Evolutionary conservation across 92 coral and sea anemone genomes (phyloP), one percentile per base, ranked within the genome.

Genomic region (Parazoanthus swiftii): DNA sequence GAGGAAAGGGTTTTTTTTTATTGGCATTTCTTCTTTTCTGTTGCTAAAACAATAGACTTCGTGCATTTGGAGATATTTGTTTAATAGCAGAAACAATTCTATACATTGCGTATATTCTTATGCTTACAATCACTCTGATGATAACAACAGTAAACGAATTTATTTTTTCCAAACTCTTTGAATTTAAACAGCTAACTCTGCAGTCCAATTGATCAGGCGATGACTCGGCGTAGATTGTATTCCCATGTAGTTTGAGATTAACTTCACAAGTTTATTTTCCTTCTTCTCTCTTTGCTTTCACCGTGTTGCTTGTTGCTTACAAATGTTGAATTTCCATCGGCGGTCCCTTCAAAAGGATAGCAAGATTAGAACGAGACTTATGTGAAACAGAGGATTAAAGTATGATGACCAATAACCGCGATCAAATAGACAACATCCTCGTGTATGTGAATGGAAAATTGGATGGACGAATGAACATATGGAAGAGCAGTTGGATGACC

Each of bases 251-350:
- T 11, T 20, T 23, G 70, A 63, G 70, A 33, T 29, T 21, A 33
- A 3, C 10, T 77, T 44, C 37, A 77, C 8, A 38, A 23, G 16
- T 8, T 77, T 77, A 36, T 21, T 77, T 77, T 77, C 14, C 81
- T 43, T 15, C 38, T 77, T 48, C 23, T 77, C 59, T 77, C 0
- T 18, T 8, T 4, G 6, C 6, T 77, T 77, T 26, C 81, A 77
- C 14, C 63, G 5, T 20, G 18, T 14, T 77, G 63, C 38, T 43
- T 77, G 51, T 23, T 46, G 81, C 81, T 77, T 77, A 38, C 81
- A 77, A 44, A 77, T 77, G 10, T 20, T 13, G 58, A 77, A 77
- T 46, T 77, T 77, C 81, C 81, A 77, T 44, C 81, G 81, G 81
- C 81, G 81, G 33, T 77, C 81, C 81, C 81, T 77, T 42, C 33